Evolutionary conservation across 2,797 vertebrate genomes (phyloP).

Genomic region (Galaxias olidus): DNA sequence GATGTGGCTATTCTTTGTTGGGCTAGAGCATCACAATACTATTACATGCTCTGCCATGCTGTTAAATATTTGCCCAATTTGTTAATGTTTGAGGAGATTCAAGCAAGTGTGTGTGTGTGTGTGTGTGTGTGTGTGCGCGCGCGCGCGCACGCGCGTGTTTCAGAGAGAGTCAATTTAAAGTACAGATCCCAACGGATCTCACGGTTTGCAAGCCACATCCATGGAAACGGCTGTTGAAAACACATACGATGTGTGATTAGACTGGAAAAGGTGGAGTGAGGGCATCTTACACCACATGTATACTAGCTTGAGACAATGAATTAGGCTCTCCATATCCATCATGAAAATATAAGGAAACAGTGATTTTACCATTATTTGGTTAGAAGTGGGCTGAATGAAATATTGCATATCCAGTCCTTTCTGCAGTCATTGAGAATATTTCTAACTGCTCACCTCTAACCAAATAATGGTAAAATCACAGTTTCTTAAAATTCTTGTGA

Average conservation of each 20-base stretch:
- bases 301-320: too few relatives aligned
- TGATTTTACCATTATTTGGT: too few relatives aligned
- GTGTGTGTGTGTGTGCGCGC: background rate
- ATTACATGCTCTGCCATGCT: slow-evolving; percentile 7
- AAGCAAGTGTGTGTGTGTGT: background rate
- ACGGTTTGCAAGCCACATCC: slow-evolving; percentile 63
- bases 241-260: slow-evolving; percentile 51
- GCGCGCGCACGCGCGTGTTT: background rate
- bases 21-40: background rate
- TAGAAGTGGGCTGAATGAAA: too few relatives aligned
- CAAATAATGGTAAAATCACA: too few relatives aligned
- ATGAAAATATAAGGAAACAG: too few relatives aligned
- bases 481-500: too few relatives aligned
- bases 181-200: slow-evolving; percentile 55
- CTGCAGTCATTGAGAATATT: too few relatives aligned
- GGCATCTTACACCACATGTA: background rate
- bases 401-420: too few relatives aligned
- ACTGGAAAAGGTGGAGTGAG: slow-evolving; percentile 53
- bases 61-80: slow-evolving; percentile 28
- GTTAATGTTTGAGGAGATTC: slow-evolving; percentile 18
- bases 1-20: slow-evolving; percentile 23
- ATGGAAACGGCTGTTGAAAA: slow-evolving; percentile 62
- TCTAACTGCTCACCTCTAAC: too few relatives aligned
- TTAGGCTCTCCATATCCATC: too few relatives aligned
- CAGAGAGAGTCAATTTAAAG: slow-evolving; percentile 9